phyloP scores from a whole-genome alignment of 2,113 vertebrate genomes.

The Romanogobio albipinnatus region DNA sequence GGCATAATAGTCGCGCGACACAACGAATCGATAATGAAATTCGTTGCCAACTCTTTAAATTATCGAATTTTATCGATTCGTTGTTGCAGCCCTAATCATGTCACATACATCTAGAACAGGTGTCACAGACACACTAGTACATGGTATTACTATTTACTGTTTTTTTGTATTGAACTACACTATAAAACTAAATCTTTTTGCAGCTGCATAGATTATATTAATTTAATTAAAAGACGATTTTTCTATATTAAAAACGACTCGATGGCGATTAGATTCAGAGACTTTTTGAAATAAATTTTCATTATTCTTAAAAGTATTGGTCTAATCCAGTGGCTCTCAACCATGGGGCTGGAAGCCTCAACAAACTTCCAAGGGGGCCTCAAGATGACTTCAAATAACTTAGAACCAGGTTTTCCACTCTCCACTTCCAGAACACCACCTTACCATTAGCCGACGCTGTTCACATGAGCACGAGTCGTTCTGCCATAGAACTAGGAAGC shows the following conservation, averaged over 20 bases:
- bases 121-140: neutral
- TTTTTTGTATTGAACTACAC: neutral
- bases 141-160: neutral
- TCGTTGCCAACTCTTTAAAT: too few species aligned
- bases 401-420: too few species aligned
- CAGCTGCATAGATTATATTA: too few species aligned
- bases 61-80: too few species aligned
- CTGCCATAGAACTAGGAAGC: too few species aligned
- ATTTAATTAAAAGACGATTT: neutral
- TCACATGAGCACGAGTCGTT: too few species aligned
- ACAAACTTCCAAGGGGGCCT: neutral
- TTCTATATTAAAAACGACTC: neutral
- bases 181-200: neutral
- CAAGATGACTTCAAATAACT: neutral
- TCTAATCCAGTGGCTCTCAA: neutral
- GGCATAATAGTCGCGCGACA: too few species aligned
- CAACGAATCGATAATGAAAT: too few species aligned
- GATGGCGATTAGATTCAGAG: neutral
- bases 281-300: neutral
- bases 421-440: neutral
- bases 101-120: neutral
- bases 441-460: too few species aligned
- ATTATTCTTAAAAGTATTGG: neutral
- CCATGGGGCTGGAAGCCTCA: neutral
- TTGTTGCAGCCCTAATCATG: too few species aligned